A percentile compares a stretch with the other conserved stretches of the same genome.
These are phyloP conservation scores for Dasypogon diadema DNA, from an alignment of 2,888 invertebrate genomes.

Conservation along the genomic window DNA sequence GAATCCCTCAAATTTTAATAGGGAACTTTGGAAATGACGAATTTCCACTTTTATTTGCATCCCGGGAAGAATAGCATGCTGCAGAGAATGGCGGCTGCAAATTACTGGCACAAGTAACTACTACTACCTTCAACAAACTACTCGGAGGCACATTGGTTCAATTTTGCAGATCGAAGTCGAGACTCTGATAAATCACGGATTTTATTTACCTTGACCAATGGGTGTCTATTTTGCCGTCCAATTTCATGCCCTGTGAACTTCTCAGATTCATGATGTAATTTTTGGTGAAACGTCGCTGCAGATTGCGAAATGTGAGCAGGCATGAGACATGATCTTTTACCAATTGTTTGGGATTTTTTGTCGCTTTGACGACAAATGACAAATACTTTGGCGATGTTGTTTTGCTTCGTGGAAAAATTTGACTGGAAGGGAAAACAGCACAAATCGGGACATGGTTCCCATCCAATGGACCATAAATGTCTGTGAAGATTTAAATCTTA, in stretches of 20 bases:
- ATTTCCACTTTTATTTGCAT: neutral
- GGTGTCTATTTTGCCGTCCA: conserved; percentile 45
- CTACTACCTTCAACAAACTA: conserved; percentile 24
- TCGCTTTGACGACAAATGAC: neutral
- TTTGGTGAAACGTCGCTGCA: conserved; percentile 10
- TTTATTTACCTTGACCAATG: conserved; percentile 53
- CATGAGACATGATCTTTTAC: conserved; percentile 9
- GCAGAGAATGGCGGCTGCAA: conserved; percentile 9
- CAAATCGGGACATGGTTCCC: neutral
- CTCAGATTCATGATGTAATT: conserved; percentile 46
- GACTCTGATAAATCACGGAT: conserved; percentile 41
- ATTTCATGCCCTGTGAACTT: conserved; percentile 47
- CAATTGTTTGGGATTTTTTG: neutral
- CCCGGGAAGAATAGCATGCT: too few relatives aligned
- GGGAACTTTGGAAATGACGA: neutral
- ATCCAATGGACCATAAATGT: neutral
- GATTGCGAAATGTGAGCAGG: neutral
- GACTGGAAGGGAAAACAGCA: neutral
- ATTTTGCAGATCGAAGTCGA: conserved; percentile 17
- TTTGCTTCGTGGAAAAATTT: neutral
- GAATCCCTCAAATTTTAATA: neutral
- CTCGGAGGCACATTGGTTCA: neutral
- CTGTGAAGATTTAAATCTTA: neutral
- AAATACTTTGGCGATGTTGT: neutral
- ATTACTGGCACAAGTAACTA: neutral